These are phyloP conservation scores for Tarsius wallacei DNA, from an alignment of 2,797 vertebrate genomes.

Conservation along the genomic window DNA sequence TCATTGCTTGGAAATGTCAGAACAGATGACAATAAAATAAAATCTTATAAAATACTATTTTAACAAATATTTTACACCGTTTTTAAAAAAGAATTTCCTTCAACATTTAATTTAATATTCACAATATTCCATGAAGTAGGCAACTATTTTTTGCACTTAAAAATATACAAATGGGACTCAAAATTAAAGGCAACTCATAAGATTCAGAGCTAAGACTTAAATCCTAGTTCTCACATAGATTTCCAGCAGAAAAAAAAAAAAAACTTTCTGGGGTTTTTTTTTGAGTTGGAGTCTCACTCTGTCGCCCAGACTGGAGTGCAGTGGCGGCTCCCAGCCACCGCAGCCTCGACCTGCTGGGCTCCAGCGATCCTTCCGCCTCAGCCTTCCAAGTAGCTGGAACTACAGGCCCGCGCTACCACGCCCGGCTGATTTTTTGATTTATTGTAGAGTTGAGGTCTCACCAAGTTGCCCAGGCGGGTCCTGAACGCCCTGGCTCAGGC, in stretches of 20 bases:
- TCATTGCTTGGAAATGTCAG: slow-evolving; percentile 21
- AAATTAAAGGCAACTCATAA: background rate
- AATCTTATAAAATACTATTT: background rate
- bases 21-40: background rate
- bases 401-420: no score
- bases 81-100: slow-evolving; percentile 7
- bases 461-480: no score
- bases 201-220: background rate
- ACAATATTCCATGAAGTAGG: background rate
- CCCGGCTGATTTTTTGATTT: no score
- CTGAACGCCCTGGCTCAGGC: no score
- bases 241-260: background rate
- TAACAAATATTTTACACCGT: background rate
- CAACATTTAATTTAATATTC: background rate
- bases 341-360: no score
- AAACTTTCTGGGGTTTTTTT: no score
- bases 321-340: no score
- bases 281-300: no score
- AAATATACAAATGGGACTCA: background rate
- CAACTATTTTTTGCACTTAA: background rate
- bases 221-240: background rate
- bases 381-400: no score
- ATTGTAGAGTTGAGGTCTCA: no score
- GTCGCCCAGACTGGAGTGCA: no score
- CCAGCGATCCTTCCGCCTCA: no score